These are phyloP conservation scores for Pimephales promelas DNA, from an alignment of 2,113 vertebrate species.

Conservation along the genomic window DNA sequence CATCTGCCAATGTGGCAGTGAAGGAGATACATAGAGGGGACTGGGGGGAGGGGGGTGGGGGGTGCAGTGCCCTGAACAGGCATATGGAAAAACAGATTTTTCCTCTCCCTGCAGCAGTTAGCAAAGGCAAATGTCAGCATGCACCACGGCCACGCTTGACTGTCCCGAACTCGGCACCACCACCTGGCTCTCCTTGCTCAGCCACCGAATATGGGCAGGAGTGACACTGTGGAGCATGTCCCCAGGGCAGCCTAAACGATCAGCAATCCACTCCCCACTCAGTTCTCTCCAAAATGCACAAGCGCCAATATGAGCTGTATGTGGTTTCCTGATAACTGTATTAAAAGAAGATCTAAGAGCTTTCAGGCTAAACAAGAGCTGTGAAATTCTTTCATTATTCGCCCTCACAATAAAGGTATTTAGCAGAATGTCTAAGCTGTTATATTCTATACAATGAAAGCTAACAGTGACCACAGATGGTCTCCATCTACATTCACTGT, in stretches of 20 bases:
- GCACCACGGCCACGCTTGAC: slow-evolving; percentile 90
- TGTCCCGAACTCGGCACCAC: slow-evolving; percentile 91
- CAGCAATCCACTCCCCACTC: slow-evolving; percentile 57
- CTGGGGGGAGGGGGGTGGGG: slow-evolving; percentile 82
- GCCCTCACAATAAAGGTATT: not conserved
- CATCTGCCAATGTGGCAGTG: slow-evolving; percentile 91
- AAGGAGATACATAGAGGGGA: slow-evolving; percentile 70
- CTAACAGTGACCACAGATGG: not conserved
- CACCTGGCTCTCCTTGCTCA: slow-evolving; percentile 97
- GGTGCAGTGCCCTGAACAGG: slow-evolving; percentile 89
- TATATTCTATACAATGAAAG: not conserved
- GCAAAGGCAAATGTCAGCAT: slow-evolving; percentile 90
- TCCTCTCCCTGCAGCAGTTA: slow-evolving; percentile 92
- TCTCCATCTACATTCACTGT: not conserved
- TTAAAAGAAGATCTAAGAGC: not conserved
- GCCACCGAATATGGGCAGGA: slow-evolving; percentile 93
- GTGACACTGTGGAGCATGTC: slow-evolving; percentile 87
- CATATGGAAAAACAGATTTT: slow-evolving; percentile 99
- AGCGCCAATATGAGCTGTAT: not conserved
- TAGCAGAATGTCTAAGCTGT: slow-evolving; percentile 10
- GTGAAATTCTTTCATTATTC: not conserved
- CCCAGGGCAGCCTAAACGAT: slow-evolving; percentile 84
- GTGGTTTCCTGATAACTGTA: not conserved
- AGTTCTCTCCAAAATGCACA: slow-evolving; percentile 19
- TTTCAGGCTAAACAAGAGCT: not conserved